phyloP scores from a whole-genome alignment of 2,113 vertebrate genomes.

The Lutjanus erythropterus region DNA sequence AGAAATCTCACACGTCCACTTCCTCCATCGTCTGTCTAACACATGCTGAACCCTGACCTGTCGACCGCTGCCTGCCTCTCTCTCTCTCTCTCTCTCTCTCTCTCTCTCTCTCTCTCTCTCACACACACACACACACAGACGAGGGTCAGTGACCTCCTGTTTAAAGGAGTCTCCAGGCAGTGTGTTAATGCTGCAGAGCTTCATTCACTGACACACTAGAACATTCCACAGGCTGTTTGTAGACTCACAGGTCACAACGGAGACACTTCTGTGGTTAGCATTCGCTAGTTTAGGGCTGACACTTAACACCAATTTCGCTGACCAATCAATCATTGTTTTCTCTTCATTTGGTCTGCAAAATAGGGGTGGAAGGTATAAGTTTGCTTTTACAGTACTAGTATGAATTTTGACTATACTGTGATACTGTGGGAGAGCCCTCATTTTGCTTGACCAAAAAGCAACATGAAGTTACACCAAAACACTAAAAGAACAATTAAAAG shows the following conservation, averaged over 20 bases:
- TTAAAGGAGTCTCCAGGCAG: conserved; percentile 64
- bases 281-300: not conserved
- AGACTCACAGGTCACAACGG: conserved; percentile 3
- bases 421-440: no score
- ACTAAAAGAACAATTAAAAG: no score
- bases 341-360: not conserved
- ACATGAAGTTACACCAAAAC: no score
- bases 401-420: no score
- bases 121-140: conserved; percentile 9
- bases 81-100: no score
- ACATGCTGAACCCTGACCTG: conserved; percentile 56
- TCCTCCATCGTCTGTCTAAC: conserved; percentile 45
- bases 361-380: no score
- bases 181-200: conserved; percentile 72
- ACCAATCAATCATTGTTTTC: not conserved
- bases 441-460: no score
- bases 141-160: conserved; percentile 61
- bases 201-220: conserved; percentile 80
- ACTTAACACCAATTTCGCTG: not conserved
- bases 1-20: conserved; percentile 38
- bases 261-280: not conserved
- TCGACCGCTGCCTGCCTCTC: not conserved
- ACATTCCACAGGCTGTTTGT: conserved; percentile 70
- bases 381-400: no score
- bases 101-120: no score